Evolutionary conservation across 2,888 invertebrate genomes (phyloP), one percentile per base, ranked within the genome.

Genomic region (Drosophila algonquin): DNA sequence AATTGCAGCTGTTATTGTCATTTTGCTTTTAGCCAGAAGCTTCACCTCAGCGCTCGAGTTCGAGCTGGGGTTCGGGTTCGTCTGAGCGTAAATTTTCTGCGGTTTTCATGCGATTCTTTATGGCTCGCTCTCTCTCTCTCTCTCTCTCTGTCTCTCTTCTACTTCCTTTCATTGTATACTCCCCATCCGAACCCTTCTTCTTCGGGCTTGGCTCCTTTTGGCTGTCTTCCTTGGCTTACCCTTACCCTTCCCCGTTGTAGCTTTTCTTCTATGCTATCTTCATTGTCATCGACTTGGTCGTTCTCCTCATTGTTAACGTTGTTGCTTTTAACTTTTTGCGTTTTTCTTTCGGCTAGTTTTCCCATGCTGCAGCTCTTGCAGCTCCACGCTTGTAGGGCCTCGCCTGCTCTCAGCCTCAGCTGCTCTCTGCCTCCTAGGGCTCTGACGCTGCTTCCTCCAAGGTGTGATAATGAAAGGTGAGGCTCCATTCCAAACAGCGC

Each of bases 1-100:
- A 73, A 77, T 73, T 85, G 85, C 84, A 89, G 84, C 87, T 84
- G 84, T 84, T 84, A 77, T 89, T 84, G 88, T 85, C 82, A 89
- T 81, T 84, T 81, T 87, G 79, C 87, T 77, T 87, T 87, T 46
- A 63, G 68, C 69, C 70, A 9, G 50, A 62, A 76, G 70, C 80
- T 72, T 82, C 65, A 70, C 70, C 69, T 70, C 67, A 70, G 47
- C 18, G 63, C 63, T 62, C 50, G 9, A 44, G 63, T 50, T 64
- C 61, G 14, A 24, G 50, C 30, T 57, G n/a, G 48, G 65, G 68
- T 60, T 63, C 56, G 75, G 68, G 57, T 55, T 68, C 54, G 67
- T 69, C 71, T 77, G 53, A 77, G 74, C 64, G 79, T 71, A 61
- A 53, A 79, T 73, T 76, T 40, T 76, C 77, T 67, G 75, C 32